Conservation (phyloP, 2,797 vertebrate species). For the Otolemur crassicaudatus region DNA sequence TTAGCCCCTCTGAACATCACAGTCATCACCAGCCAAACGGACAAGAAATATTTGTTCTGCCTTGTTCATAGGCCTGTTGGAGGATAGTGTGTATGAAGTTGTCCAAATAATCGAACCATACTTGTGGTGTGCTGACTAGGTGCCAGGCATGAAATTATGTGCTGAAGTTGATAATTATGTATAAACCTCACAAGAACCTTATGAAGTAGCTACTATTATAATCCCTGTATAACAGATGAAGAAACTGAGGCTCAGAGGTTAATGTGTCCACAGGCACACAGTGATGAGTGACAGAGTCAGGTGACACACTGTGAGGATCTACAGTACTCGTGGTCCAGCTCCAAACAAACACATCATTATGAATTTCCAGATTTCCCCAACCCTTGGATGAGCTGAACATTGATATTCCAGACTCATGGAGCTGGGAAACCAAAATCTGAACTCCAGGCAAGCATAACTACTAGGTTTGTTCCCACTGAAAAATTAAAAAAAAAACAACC, state of each 20-base stretch:
- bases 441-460: neutral
- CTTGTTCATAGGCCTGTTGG: neutral
- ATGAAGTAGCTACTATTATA: neutral
- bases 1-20: neutral
- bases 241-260: neutral
- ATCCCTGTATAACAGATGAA: neutral
- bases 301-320: neutral
- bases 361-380: neutral
- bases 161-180: neutral
- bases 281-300: neutral
- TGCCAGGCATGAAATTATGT: neutral
- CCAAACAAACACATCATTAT: neutral
- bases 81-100: neutral
- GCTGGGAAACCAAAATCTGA: neutral
- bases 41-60: neutral
- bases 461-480: neutral
- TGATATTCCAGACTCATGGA: neutral
- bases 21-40: neutral
- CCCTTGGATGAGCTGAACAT: neutral
- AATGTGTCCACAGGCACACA: neutral
- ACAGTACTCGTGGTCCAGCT: neutral
- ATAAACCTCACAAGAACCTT: neutral
- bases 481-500: neutral
- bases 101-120: neutral
- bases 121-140: neutral